Evolutionary conservation across 2,888 invertebrate species (phyloP).

Genomic region (Scaptomyza polygonia): DNA sequence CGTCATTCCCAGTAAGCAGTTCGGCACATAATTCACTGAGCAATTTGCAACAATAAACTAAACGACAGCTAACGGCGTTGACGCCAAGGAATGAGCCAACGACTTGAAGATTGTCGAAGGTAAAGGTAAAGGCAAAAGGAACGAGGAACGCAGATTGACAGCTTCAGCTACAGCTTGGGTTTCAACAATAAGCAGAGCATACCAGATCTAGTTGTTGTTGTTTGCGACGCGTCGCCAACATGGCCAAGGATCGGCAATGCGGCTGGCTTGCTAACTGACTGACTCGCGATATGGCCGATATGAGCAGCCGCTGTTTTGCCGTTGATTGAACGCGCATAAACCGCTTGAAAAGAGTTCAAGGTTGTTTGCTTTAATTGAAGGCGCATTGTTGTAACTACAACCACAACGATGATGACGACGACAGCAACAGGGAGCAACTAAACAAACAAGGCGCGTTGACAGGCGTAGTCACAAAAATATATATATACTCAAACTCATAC

Average conservation of each 20-base stretch:
- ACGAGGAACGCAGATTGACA: conserved; percentile 69
- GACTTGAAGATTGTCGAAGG: conserved; percentile 34
- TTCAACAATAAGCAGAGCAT: conserved; percentile 37
- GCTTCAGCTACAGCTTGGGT: conserved; percentile 56
- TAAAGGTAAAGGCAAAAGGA: conserved; percentile 39
- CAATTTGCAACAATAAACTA: conserved; percentile 78
- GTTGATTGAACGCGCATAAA: conserved; percentile 70
- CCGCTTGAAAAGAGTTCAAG: conserved; percentile 79
- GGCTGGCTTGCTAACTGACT: conserved; percentile 26
- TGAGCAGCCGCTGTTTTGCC: conserved; percentile 57
- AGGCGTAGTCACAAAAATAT: conserved; percentile 72
- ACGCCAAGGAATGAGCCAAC: conserved; percentile 69
- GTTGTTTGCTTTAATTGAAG: conserved; percentile 77
- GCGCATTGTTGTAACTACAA: conserved; percentile 73
- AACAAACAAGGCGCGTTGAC: conserved; percentile 57
- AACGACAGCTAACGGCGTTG: conserved; percentile 78
- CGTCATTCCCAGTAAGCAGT: conserved; percentile 69
- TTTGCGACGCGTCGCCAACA: conserved; percentile 51
- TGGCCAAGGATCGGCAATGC: conserved; percentile 53
- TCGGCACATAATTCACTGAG: conserved; percentile 76
- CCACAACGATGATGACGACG: conserved; percentile 30
- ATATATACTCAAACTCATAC: conserved; percentile 36
- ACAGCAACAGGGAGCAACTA: conserved; percentile 51
- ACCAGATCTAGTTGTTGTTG: conserved; percentile 34
- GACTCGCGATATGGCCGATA: conserved; percentile 59